Evolutionary conservation across 92 coral and sea anemone species (phyloP), one percentile per base, ranked within the genome.

Genomic region (Phenganax stokvisi): DNA sequence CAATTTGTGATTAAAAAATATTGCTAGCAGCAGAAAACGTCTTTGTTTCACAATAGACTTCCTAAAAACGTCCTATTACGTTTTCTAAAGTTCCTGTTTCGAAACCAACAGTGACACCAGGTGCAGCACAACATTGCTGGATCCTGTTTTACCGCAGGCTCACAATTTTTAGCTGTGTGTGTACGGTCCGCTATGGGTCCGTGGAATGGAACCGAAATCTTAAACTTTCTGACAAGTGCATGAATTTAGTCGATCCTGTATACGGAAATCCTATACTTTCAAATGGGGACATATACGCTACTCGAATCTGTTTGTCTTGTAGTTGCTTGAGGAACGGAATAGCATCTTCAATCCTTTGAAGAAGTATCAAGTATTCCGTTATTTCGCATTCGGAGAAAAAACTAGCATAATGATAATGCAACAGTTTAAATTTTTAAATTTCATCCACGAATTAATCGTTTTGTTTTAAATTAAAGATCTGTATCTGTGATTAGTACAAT

Each of bases 171-270:
- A 20, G 25, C 25, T 20, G 25, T 20, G 25, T 20, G 25, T 20
- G 25, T 20, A 20, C 25, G 25, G 25, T 86, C 15, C 66, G 76
- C 8, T 83, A 20, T 20, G 0, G 25, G 89, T 17, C 86, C 86
- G 7, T 86, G 86, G 10, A 86, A 86, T 57, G 89, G 89, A 12
- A 37, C 81, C 12, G 89, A 86, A 75, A 82, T 82, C 82, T 77
- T 86, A 17, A 51, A 86, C 82, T 86, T 66, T 81, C 82, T 58
- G 65, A 81, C 44, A 75, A 85, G 74, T 51, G 80, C 54, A 53
- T 80, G 17, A 58, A 80, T 62, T 66, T 59, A 8, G 88, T 78
- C 63, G 84, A 85, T n/a, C 77, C 52, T 57, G 57, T 80, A 10
- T 68, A 68, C 57, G 88, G 71, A 28, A 80, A 85, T 65, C 88